phyloP scores from a whole-genome alignment of 2,888 invertebrate genomes.

The Amphipoea lucens region DNA sequence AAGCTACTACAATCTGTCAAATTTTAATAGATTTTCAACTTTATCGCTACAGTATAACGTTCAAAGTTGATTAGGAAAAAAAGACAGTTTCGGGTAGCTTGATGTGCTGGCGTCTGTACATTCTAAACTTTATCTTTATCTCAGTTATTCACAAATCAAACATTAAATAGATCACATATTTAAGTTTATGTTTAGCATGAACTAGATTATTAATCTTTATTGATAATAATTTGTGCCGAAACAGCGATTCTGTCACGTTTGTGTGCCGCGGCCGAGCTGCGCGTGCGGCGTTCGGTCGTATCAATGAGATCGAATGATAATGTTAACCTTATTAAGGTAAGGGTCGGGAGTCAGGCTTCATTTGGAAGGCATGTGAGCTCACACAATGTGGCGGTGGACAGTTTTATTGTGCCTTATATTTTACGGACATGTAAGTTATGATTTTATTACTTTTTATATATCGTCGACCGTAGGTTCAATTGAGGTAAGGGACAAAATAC shows the following conservation, averaged over 20 bases:
- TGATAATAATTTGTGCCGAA: slow-evolving; percentile 57
- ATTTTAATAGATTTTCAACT: too few species aligned
- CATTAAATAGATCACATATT: slow-evolving; percentile 41
- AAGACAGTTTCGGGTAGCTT: too few species aligned
- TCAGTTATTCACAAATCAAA: slow-evolving; percentile 20
- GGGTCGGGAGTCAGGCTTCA: slow-evolving; percentile 44
- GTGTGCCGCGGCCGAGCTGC: slow-evolving; percentile 3
- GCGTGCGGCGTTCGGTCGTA: slow-evolving; percentile 57
- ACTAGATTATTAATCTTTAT: slow-evolving; percentile 65
- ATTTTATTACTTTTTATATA: neutral
- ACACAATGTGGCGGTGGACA: slow-evolving; percentile 67
- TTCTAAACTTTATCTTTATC: slow-evolving; percentile 14
- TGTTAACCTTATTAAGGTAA: slow-evolving; percentile 55
- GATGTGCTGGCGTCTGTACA: neutral
- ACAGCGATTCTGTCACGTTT: slow-evolving; percentile 67
- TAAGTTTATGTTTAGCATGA: slow-evolving; percentile 61
- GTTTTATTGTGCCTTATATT: slow-evolving; percentile 58
- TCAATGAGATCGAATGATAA: slow-evolving; percentile 58
- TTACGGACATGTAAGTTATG: slow-evolving; percentile 57
- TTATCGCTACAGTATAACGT: too few species aligned
- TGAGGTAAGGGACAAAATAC: too few species aligned
- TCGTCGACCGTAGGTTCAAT: too few species aligned
- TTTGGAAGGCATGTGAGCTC: slow-evolving; percentile 67
- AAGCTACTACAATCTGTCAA: too few species aligned
- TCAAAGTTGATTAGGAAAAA: too few species aligned